A percentile compares a stretch with the other conserved stretches of the same genome.
These are phyloP conservation scores for Solenopsis fugax DNA, from an alignment of 1,140 invertebrate species.

Conservation along the genomic window DNA sequence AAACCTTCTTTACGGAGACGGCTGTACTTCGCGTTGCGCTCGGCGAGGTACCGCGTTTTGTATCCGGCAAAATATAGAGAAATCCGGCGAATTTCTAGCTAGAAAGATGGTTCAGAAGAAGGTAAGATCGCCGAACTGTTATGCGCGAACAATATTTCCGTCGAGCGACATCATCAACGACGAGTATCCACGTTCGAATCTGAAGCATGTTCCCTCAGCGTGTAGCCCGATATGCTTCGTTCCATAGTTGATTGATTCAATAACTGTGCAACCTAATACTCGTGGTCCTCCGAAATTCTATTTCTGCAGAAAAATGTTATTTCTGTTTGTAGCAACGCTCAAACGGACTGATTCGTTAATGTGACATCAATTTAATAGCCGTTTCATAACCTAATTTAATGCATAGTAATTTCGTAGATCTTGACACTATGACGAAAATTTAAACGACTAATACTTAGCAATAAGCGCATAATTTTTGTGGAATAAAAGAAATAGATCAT, in stretches of 20 bases:
- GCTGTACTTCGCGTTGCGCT: slow-evolving; percentile 36
- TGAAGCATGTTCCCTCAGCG: slow-evolving; percentile 28
- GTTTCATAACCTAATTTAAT: slow-evolving; percentile 34
- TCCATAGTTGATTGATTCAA: background rate
- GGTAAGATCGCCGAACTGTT: slow-evolving; percentile 70
- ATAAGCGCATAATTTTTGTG: background rate
- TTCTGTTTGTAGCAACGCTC: background rate
- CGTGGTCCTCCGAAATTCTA: background rate
- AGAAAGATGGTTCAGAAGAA: slow-evolving; percentile 83
- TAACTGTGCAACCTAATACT: background rate
- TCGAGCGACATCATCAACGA: background rate
- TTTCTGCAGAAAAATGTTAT: background rate
- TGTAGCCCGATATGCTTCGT: slow-evolving; percentile 32
- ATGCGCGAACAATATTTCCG: slow-evolving; percentile 74
- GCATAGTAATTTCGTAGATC: slow-evolving; percentile 6
- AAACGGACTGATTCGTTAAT: background rate
- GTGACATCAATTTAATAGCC: background rate
- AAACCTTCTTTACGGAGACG: slow-evolving; percentile 60
- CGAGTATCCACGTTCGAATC: slow-evolving; percentile 14
- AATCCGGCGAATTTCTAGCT: slow-evolving; percentile 73
- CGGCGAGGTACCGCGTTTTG: slow-evolving; percentile 52
- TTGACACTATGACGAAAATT: background rate
- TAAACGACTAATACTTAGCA: background rate
- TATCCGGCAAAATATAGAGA: slow-evolving; percentile 68
- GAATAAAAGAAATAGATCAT: background rate